Evolutionary conservation across 2,888 invertebrate species (phyloP), one percentile per base, ranked within the genome.

Genomic region (Meloe dianella): DNA sequence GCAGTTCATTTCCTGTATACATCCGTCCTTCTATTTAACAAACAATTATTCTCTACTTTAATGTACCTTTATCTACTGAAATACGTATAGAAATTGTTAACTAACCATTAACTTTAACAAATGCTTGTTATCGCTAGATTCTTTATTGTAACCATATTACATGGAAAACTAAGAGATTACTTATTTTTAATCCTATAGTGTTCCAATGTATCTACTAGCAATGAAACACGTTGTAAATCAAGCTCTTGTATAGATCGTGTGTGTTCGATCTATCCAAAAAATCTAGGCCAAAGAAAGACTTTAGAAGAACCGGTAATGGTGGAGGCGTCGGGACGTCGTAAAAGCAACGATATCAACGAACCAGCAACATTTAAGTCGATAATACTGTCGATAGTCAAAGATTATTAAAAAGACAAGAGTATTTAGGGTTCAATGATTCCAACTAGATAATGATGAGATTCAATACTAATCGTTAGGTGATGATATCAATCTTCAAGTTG

Each of bases 331-430:
- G 60, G 60, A 38, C 20, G 35, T 63, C 59, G 60, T 66, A 57
- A 63, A 67, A 60, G 60, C 57, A 61, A 69, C 66, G 65, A 9
- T 47, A 47, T 47, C 47, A 20, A 47, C 20, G n/a, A 41, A 41
- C 7, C n/a, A 41, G 17, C 17, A 47, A 47, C 20, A 20, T 9
- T 47, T 20, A 20, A 17, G 17, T 41, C 17, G n/a, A n/a, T 41
- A 41, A 35, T 35, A 14, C 12, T 35, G 35, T 35, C 35, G 12
- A 41, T 17, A 41, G n/a, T n/a, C 4, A 35, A 14, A 17, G 17
- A 1, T 41, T 41, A 41, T 41, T n/a, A 41, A 41, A 41, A 7
- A n/a, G 41, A 41, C 17, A 41, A n/a, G 6, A 17, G 6, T n/a
- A 17, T 17, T n/a, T 41, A 6, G 7, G n/a, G 2, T 35, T 10